A percentile compares a stretch with the other conserved stretches of the same genome.
These are phyloP conservation scores for Phocides pigmalion DNA, from an alignment of 1,140 invertebrate genomes.

Conservation along the genomic window DNA sequence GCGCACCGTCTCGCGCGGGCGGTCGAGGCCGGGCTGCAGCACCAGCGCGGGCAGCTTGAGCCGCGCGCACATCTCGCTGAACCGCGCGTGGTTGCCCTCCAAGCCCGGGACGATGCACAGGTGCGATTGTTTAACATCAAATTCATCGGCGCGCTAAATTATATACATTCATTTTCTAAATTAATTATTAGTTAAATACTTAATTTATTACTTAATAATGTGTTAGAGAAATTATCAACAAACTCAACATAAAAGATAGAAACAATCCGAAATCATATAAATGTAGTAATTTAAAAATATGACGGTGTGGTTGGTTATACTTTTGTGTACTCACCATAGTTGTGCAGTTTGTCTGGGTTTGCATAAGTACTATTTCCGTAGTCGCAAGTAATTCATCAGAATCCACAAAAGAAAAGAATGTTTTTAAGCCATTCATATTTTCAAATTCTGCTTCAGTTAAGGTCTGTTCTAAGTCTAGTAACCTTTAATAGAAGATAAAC, in stretches of 20 bases:
- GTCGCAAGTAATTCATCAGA: constrained; percentile 56
- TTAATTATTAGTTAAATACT: too few relatives aligned
- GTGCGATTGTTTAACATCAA: too few relatives aligned
- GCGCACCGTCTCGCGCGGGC: neutral
- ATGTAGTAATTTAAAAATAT: too few relatives aligned
- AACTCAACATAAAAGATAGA: too few relatives aligned
- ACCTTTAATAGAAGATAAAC: constrained; percentile 61
- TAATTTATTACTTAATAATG: too few relatives aligned
- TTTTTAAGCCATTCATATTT: constrained; percentile 43
- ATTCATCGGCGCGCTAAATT: too few relatives aligned
- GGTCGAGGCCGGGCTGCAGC: constrained; percentile 43
- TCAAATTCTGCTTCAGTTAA: constrained; percentile 73
- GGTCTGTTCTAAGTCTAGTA: constrained; percentile 78
- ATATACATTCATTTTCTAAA: too few relatives aligned
- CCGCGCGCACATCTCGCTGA: constrained; percentile 47
- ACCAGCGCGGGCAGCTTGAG: constrained; percentile 54
- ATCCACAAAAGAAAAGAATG: constrained; percentile 54
- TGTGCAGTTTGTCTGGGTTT: constrained; percentile 44
- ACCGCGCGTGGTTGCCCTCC: constrained; percentile 47
- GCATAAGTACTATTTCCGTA: constrained; percentile 55
- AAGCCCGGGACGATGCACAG: constrained; percentile 56
- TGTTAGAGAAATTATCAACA: too few relatives aligned
- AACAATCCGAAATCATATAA: too few relatives aligned
- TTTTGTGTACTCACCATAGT: too few relatives aligned
- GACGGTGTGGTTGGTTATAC: too few relatives aligned